Base-by-base conservation (phyloP, 2,797 vertebrate species). In the Melopsittacus undulatus region DNA sequence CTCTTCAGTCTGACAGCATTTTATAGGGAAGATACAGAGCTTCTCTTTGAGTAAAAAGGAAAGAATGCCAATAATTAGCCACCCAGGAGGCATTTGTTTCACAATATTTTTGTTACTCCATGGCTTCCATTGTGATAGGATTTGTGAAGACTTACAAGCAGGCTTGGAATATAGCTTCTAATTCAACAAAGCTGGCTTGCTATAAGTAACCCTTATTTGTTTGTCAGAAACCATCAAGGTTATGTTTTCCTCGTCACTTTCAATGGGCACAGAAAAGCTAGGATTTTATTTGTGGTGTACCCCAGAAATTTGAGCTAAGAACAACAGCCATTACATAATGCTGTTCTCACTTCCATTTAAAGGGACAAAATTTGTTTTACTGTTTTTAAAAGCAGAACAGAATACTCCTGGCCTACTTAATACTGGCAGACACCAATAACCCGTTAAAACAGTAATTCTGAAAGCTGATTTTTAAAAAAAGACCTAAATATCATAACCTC, bases 11-110 rank as follows among this genome's bases (percentile, higher is more conserved):
- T 95, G 90, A 94, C 63, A 94, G 95, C 91, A 91, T 93, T 96
- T 96, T 94, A 96, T 80, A 94, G 77, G 64, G 90, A 94, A 95
- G 94, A 96, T 66, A 87, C 49, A 95, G 89, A 94, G 84, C 92
- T 96, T 96, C 90, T 67, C 89, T 94, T 95, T 93, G 89, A 97
- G 84, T 94, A 92, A 96, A 96, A 96, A 94, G 87, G 90, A 97
- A 97, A 89, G 96, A 97, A 97, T 97, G 96, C 87, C 94, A 97
- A 96, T 96, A 96, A 97, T 97, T 97, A 97, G 96, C 97, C 96
- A 97, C 96, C 96, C 97, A 97, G 93, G 93, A 97, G 95, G 96
- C 92, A 97, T 92, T 96, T 95, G 92, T 97, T 97, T 97, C 95
- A 97, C 96, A 97, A 96, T 96, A 97, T 97, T 96, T 96, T 97